Conservation (phyloP, 2,113 vertebrate species). For the Mus pahari region DNA sequence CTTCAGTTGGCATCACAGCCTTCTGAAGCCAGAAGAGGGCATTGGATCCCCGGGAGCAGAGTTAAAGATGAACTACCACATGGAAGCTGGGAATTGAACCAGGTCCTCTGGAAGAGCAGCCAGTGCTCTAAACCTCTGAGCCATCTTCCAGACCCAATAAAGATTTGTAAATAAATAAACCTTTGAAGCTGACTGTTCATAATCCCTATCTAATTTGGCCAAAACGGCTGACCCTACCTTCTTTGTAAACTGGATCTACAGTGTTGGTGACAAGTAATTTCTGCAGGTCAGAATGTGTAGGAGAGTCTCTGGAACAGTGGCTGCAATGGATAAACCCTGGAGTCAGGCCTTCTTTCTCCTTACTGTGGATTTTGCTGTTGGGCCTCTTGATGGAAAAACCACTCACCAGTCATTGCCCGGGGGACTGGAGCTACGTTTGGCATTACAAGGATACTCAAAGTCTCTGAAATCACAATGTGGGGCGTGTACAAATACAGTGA, state of each 20-base stretch:
- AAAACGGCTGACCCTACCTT: not conserved
- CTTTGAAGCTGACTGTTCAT: not conserved
- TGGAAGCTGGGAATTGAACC: not conserved
- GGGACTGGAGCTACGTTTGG: not conserved
- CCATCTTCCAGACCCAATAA: not conserved
- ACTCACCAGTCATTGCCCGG: not conserved
- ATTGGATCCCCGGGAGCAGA: not conserved
- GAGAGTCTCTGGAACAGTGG: not conserved
- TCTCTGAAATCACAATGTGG: not conserved
- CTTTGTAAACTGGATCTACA: not conserved
- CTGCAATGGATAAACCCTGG: not conserved
- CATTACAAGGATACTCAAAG: not conserved
- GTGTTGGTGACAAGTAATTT: not conserved
- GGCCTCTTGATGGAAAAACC: not conserved
- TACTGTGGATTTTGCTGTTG: not conserved
- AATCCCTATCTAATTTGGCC: not conserved
- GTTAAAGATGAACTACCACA: not conserved
- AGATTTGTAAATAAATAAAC: conserved; percentile 17
- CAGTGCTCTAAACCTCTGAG: not conserved
- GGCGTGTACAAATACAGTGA: not conserved
- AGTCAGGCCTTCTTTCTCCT: not conserved
- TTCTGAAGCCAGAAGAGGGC: not conserved
- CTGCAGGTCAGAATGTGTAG: not conserved
- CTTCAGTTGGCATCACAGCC: not conserved
- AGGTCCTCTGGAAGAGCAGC: not conserved